phyloP scores from a whole-genome alignment of 2,113 vertebrate species.

The Mastomys coucha region DNA sequence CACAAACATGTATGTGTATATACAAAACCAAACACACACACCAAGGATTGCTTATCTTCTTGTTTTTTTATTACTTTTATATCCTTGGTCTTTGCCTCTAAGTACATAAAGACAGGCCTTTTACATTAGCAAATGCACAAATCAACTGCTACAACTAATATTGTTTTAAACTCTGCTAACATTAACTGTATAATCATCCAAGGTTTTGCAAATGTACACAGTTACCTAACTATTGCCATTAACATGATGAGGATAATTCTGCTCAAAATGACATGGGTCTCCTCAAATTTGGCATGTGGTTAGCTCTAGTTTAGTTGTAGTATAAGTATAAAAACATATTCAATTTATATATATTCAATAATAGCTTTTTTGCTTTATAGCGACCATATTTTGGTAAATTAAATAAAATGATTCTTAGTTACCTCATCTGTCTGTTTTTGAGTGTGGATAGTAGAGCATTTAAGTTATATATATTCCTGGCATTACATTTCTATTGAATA shows the following conservation, averaged over 20 bases:
- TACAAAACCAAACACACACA: not conserved
- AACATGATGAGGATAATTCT: not conserved
- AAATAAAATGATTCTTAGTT: slow-evolving; percentile 21
- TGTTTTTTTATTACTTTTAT: not conserved
- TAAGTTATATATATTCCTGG: not conserved
- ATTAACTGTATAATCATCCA: not conserved
- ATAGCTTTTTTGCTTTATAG: not conserved
- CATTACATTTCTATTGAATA: not conserved
- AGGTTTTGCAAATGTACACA: not conserved
- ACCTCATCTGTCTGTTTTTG: not conserved
- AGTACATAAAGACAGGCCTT: not conserved
- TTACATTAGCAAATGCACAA: not conserved
- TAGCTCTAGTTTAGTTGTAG: not conserved
- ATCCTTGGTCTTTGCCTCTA: not conserved
- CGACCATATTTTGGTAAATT: not conserved
- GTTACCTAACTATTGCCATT: not conserved
- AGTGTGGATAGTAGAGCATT: slow-evolving; percentile 24
- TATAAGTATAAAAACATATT: not conserved
- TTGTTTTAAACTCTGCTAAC: not conserved
- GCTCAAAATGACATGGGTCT: not conserved
- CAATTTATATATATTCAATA: not conserved
- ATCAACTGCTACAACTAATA: not conserved
- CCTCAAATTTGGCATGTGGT: not conserved
- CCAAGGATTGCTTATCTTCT: not conserved
- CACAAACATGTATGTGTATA: not conserved